phyloP scores from a whole-genome alignment of 2,113 vertebrate genomes.

The Mohoua ochrocephala region DNA sequence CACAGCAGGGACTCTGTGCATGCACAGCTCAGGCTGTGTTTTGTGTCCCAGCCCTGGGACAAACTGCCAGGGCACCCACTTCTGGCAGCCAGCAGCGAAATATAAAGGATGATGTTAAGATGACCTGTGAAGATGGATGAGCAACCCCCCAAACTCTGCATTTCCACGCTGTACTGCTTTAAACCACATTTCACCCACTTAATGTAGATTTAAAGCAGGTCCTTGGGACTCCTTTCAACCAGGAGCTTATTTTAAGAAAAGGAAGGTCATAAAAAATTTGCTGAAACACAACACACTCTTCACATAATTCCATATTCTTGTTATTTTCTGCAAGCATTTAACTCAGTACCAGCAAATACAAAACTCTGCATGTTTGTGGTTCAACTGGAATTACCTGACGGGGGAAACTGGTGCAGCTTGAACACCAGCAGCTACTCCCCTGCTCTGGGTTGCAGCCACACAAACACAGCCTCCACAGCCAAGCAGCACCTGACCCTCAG shows the following conservation, averaged over 20 bases:
- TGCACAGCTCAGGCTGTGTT: rapidly evolving
- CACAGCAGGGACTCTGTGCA: not conserved
- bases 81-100: not conserved
- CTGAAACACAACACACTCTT: not conserved
- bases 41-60: not conserved
- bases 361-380: not conserved
- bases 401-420: not conserved
- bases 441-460: too few species aligned
- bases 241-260: not conserved
- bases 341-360: not conserved
- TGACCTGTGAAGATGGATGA: not conserved
- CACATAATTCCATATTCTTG: not conserved
- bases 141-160: not conserved
- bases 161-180: not conserved
- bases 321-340: not conserved
- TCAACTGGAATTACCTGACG: not conserved
- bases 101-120: not conserved
- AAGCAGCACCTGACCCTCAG: not conserved
- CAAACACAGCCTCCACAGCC: rapidly evolving
- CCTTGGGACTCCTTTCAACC: not conserved
- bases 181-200: not conserved
- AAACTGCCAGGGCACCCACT: not conserved
- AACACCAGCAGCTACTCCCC: not conserved
- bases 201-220: not conserved
- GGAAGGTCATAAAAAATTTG: not conserved